Evolutionary conservation across 2,797 vertebrate species (phyloP).

Genomic region (Pagetopsis macropterus): DNA sequence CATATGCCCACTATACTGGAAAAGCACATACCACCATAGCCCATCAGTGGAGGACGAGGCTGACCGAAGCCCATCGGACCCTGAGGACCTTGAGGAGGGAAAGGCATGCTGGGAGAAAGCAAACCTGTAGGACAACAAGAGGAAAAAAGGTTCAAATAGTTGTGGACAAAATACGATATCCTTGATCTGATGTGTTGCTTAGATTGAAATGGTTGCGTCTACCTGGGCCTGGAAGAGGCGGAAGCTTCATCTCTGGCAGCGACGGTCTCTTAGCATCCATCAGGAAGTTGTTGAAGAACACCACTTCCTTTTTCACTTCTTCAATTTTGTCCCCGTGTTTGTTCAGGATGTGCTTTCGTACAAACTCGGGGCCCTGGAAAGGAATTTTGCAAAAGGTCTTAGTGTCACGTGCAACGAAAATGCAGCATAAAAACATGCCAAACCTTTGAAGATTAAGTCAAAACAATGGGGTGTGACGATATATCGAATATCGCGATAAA

Average conservation of each 20-base stretch:
- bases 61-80: constrained; percentile 90
- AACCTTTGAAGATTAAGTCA: background rate
- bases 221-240: constrained; percentile 87
- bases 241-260: constrained; percentile 90
- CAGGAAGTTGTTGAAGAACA: constrained; percentile 94
- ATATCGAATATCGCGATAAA: too few relatives aligned
- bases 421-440: background rate
- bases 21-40: constrained; percentile 85
- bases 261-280: constrained; percentile 92
- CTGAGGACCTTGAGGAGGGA: constrained; percentile 90
- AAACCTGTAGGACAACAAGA: constrained; percentile 71
- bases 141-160: background rate
- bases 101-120: constrained; percentile 88
- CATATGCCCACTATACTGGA: background rate
- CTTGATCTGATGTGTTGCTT: background rate
- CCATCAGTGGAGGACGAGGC: constrained; percentile 92
- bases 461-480: background rate
- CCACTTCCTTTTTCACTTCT: constrained; percentile 93
- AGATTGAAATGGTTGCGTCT: constrained; percentile 15
- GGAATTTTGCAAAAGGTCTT: background rate
- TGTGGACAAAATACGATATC: background rate
- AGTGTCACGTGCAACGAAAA: background rate
- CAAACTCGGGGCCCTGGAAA: constrained; percentile 92
- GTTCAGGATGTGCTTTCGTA: constrained; percentile 94
- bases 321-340: constrained; percentile 95